Base-by-base conservation (phyloP, 1,140 invertebrate genomes). In the Adoxophyes honmai region DNA sequence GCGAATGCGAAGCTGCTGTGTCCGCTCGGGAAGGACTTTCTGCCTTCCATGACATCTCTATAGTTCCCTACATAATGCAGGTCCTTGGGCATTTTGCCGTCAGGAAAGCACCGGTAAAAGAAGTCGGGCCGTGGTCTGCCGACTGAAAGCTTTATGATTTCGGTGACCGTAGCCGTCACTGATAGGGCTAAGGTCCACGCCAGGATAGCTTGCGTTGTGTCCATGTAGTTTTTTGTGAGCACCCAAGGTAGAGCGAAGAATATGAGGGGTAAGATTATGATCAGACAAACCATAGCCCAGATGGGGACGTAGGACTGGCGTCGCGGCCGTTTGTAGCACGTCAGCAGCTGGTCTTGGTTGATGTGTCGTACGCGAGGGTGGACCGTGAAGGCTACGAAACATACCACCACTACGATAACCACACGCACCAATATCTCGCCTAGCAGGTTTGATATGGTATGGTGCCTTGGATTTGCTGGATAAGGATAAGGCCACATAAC, bases 11-110 rank as follows among this genome's bases (percentile, higher is more conserved):
- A 94, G n/a, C 94, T 94, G 4, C 95, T 93, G 89, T 97, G 96
- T n/a, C 95, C 95, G 89, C 95, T 96, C 3, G 96, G 96, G 80
- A 97, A 97, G 77, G 95, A 96, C 80, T 96, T 96, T 62, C 93
- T 90, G n/a, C 95, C 96, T 68, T 97, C 95, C 62, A 91, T 91
- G 38, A 96, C 89, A 15, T 86, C 86, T 11, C 83, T 66, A 13
- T 75, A 62, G 64, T 91, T 85, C 9, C 95, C 95, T 0, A 91
- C 94, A 64, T 95, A 96, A 35, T 90, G 73, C 51, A 91, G 85
- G 51, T 82, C 82, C 34, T 90, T 86, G 6, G 90, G 75, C 38
- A 92, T 90, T 44, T 89, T 88, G 0, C 94, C 95, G 81, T 95
- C 90, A 6, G 95, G 95, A 78, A 94, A 96, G 78, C 96, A 97